Evolutionary conservation across 2,113 vertebrate genomes (phyloP).

Genomic region (Pedetes capensis): DNA sequence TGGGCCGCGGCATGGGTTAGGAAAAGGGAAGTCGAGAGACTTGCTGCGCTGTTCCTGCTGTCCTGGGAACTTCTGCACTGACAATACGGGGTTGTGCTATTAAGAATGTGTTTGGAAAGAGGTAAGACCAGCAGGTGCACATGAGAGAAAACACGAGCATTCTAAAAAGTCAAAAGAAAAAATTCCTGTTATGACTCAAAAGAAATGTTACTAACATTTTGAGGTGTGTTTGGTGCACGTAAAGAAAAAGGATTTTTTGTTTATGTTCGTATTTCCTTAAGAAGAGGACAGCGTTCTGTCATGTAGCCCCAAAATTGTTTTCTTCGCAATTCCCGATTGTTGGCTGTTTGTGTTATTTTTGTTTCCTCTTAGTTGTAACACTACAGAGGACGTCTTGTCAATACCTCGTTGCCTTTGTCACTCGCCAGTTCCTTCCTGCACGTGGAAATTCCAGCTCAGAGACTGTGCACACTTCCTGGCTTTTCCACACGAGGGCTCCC

Average conservation of each 20-base stretch:
- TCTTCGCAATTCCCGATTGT: not conserved
- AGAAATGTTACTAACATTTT: not conserved
- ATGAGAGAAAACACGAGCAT: not conserved
- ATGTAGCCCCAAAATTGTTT: not conserved
- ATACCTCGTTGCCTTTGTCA: accelerated
- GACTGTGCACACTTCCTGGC: accelerated
- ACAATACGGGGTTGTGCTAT: not conserved
- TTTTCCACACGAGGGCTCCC: accelerated
- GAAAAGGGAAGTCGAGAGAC: too few species aligned
- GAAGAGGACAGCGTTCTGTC: not conserved
- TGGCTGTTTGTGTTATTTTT: not conserved
- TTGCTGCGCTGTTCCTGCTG: not conserved
- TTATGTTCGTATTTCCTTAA: not conserved
- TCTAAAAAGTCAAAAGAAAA: not conserved
- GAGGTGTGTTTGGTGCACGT: not conserved
- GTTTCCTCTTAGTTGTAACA: accelerated
- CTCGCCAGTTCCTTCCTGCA: not conserved
- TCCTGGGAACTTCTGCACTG: not conserved
- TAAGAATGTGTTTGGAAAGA: not conserved
- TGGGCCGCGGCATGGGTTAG: not conserved
- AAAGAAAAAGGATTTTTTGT: not conserved
- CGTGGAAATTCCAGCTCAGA: not conserved
- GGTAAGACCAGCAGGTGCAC: not conserved
- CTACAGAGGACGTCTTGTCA: not conserved
- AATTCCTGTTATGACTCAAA: not conserved